Conservation (phyloP, 2,113 vertebrate genomes). For the Misgurnus anguillicaudatus region DNA sequence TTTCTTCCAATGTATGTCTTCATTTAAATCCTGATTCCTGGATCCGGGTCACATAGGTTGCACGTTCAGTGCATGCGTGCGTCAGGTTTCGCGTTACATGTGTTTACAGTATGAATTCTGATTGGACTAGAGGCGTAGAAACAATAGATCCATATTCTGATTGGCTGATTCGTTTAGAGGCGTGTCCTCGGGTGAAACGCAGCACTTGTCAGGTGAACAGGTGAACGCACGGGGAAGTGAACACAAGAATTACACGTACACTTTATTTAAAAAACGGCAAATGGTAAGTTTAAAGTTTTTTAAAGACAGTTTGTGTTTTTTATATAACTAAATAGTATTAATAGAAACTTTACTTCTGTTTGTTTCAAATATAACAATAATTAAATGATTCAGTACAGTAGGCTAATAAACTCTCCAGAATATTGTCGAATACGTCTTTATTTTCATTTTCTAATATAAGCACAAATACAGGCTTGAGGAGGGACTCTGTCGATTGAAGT, state of each 20-base stretch:
- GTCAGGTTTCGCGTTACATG: not conserved
- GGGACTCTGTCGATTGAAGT: too few species aligned
- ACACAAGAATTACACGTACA: not conserved
- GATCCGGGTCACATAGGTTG: not conserved
- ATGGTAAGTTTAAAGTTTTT: not conserved
- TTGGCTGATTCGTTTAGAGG: not conserved
- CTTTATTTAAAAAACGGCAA: not conserved
- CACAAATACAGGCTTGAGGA: too few species aligned
- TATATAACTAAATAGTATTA: not conserved
- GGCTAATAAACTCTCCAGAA: too few species aligned
- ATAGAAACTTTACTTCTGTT: not conserved
- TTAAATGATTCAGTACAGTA: too few species aligned
- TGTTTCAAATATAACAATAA: not conserved
- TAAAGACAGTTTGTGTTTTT: not conserved
- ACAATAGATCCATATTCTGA: not conserved
- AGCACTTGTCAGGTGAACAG: not conserved
- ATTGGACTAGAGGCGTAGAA: not conserved
- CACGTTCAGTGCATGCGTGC: not conserved
- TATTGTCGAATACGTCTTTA: too few species aligned
- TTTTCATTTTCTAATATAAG: too few species aligned
- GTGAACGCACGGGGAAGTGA: not conserved
- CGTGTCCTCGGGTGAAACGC: not conserved
- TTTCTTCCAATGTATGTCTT: too few species aligned
- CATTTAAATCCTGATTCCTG: not conserved
- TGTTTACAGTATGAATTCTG: not conserved